phyloP scores from a whole-genome alignment of 2,797 vertebrate genomes.

The Notolabrus celidotus region DNA sequence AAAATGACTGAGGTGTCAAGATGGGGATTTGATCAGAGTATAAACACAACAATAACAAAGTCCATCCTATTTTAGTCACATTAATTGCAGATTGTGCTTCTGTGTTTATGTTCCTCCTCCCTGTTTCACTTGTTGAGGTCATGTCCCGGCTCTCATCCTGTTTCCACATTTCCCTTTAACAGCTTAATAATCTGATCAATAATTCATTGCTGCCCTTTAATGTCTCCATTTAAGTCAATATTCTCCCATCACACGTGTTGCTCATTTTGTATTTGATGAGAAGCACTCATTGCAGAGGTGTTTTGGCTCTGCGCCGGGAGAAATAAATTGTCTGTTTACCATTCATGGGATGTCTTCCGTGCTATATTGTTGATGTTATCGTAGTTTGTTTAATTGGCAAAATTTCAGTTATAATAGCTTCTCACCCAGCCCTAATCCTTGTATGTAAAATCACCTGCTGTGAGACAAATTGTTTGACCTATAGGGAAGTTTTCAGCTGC shows the following conservation, averaged over 20 bases:
- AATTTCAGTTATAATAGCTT: not conserved
- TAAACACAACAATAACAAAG: not conserved
- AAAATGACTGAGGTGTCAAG: not conserved
- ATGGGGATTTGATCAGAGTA: not conserved
- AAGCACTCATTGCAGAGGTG: not conserved
- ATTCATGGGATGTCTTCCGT: too few species aligned
- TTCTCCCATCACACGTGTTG: conserved; percentile 1
- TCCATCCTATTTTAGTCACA: not conserved
- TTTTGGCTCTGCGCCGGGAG: not conserved
- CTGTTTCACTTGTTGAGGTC: conserved; percentile 1
- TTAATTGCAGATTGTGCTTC: not conserved
- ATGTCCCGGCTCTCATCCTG: conserved; percentile 10
- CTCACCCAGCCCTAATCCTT: not conserved
- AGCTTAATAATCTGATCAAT: conserved; percentile 69
- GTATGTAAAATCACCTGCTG: too few species aligned
- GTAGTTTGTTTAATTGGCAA: not conserved
- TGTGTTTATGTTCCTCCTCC: not conserved
- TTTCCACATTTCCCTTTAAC: conserved; percentile 21
- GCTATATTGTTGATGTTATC: not conserved
- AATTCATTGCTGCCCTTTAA: conserved; percentile 67
- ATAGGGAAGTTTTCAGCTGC: not conserved
- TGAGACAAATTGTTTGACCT: not conserved
- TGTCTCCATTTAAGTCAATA: conserved; percentile 34
- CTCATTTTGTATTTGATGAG: not conserved
- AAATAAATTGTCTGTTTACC: not conserved